Conservation (phyloP, 2,797 vertebrate species). For the Notolabrus celidotus region DNA sequence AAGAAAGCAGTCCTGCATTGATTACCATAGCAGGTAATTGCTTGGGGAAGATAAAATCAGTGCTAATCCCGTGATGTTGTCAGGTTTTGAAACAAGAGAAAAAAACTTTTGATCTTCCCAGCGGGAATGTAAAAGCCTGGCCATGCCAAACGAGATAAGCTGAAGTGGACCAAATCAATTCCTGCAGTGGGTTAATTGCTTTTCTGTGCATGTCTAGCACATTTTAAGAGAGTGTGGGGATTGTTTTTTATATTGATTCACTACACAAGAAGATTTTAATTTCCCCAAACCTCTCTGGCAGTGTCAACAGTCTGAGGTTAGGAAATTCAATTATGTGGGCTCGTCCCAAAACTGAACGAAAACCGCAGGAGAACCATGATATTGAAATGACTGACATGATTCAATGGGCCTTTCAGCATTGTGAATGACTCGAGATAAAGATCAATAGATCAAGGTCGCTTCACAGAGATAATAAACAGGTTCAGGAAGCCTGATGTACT, state of each 20-base stretch:
- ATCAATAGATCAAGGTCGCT: conserved; percentile 67
- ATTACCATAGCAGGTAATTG: conserved; percentile 80
- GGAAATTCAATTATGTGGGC: conserved; percentile 69
- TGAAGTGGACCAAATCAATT: conserved; percentile 76
- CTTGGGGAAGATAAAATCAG: conserved; percentile 73
- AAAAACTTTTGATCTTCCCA: conserved; percentile 70
- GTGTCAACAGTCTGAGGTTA: conserved; percentile 53
- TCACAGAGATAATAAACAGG: conserved; percentile 48
- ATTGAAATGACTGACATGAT: conserved; percentile 65
- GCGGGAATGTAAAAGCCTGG: conserved; percentile 61
- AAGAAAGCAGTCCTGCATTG: conserved; percentile 71
- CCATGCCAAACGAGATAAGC: conserved; percentile 73
- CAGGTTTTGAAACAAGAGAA: conserved; percentile 62
- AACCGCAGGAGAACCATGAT: conserved; percentile 41
- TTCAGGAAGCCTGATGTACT: conserved; percentile 19
- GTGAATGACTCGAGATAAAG: conserved; percentile 53
- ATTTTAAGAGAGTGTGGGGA: conserved; percentile 55
- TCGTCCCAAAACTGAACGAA: conserved; percentile 43
- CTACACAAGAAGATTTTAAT: conserved; percentile 72
- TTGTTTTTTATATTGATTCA: conserved; percentile 74
- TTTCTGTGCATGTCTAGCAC: conserved; percentile 73
- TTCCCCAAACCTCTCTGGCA: conserved; percentile 61
- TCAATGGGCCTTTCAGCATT: conserved; percentile 51
- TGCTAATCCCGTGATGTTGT: conserved; percentile 71
- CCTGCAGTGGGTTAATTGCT: conserved; percentile 76